phyloP scores from a whole-genome alignment of 1,140 invertebrate species.

The Megalonaias nervosa region DNA sequence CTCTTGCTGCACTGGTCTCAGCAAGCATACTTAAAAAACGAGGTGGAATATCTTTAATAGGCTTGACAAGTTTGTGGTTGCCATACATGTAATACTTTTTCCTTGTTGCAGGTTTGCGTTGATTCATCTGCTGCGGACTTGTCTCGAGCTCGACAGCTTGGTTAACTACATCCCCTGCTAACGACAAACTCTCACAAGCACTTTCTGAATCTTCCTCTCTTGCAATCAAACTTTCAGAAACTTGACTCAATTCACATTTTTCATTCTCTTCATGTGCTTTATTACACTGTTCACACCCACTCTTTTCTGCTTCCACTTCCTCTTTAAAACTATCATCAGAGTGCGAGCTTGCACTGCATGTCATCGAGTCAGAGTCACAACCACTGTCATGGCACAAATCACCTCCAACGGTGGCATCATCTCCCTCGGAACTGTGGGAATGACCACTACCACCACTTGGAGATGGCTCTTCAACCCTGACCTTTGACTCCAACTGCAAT shows the following conservation, averaged over 20 bases:
- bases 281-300: no score
- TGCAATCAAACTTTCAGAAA: no score
- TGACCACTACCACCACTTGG: no score
- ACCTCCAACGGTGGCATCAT: no score
- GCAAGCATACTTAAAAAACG: constrained; percentile 61
- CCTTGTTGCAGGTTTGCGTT: constrained; percentile 38
- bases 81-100: constrained; percentile 66
- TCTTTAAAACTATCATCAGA: constrained; percentile 28
- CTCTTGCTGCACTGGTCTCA: constrained; percentile 57
- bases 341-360: constrained; percentile 3
- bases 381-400: constrained; percentile 24
- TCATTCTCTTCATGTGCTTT: no score
- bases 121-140: constrained; percentile 5
- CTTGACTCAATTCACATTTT: no score
- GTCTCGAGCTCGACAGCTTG: constrained; percentile 4
- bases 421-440: no score
- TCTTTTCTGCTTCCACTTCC: not conserved
- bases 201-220: constrained; percentile 12
- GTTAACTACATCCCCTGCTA: constrained; percentile 20
- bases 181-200: constrained; percentile 35
- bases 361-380: constrained; percentile 25
- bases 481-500: no score
- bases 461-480: no score
- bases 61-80: constrained; percentile 63
- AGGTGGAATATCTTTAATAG: constrained; percentile 67